Conservation (phyloP, 2,113 vertebrate species). For the Alexandromys fortis region DNA sequence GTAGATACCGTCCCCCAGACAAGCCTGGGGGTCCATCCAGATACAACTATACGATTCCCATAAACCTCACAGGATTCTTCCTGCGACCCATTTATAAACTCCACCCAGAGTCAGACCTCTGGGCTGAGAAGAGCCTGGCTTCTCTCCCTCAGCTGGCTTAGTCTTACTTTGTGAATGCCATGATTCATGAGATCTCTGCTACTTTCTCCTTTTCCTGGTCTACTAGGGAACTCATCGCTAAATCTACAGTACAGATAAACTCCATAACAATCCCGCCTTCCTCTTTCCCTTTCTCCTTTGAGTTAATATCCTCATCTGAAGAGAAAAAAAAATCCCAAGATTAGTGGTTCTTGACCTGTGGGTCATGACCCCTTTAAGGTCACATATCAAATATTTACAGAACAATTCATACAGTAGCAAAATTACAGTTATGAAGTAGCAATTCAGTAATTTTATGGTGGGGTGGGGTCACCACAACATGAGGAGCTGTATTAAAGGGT, state of each 20-base stretch:
- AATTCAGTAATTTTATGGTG: background rate
- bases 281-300: background rate
- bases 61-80: background rate
- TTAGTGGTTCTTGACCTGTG: background rate
- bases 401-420: background rate
- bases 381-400: background rate
- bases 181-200: background rate
- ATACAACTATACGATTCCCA: background rate
- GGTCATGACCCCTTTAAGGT: background rate
- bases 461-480: background rate
- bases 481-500: background rate
- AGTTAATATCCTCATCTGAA: slow-evolving; percentile 25
- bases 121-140: background rate
- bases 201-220: background rate
- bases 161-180: background rate
- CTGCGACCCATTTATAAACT: background rate
- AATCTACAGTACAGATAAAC: background rate
- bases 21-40: background rate
- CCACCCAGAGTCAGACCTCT: background rate
- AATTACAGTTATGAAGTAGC: background rate
- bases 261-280: background rate
- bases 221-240: slow-evolving; percentile 4
- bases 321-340: background rate
- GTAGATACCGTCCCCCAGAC: background rate
- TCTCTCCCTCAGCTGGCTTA: background rate